Evolutionary conservation across 2,113 vertebrate species (phyloP), one percentile per base, ranked within the genome.

Genomic region (Cynocephalus volans): DNA sequence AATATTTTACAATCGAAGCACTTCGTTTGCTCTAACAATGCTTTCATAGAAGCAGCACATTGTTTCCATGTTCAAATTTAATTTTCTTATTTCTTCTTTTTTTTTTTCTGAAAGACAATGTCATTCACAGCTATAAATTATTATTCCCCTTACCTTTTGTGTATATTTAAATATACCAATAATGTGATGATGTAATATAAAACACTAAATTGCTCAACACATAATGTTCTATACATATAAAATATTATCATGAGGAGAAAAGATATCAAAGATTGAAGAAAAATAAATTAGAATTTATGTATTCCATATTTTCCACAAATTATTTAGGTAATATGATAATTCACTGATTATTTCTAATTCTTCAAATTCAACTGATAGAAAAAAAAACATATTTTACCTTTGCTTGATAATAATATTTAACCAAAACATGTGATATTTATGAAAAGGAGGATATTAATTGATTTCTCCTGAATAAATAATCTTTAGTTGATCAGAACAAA

Each of bases 331-430:
- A 60, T 67, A 21, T 41, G 41, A 41, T n/a, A 90, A 65, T 28
- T 62, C 19, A 88, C 36, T 72, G 54, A 50, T 70, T 56, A 41
- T 26, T 69, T 90, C 8, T 64, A 54, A 82, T 54, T 76, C 24
- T 90, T 60, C 64, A 88, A 70, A 48, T 89, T 65, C 31, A 84
- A n/a, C 60, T 81, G 14, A 69, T 41, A 41, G 41, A 41, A 41
- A 41, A 41, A 41, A 41, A 41, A 41, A 41, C 41, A 41, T 41
- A 54, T 52, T 62, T 76, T 18, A 81, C 7, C 3, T 84, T 75
- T 80, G 69, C 17, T 72, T 79, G 31, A n/a, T 67, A 90, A 81
- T 90, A 3, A 31, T 52, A 86, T 86, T 67, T 81, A 85, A 85
- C 3, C 1, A 11, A 81, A 60, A 86, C 0, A 52, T 92, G 3